Percentiles rank a stretch among this genome's conserved stretches.
phyloP scores from a whole-genome alignment of 2,888 invertebrate species.

The Rhamnusium bicolor region DNA sequence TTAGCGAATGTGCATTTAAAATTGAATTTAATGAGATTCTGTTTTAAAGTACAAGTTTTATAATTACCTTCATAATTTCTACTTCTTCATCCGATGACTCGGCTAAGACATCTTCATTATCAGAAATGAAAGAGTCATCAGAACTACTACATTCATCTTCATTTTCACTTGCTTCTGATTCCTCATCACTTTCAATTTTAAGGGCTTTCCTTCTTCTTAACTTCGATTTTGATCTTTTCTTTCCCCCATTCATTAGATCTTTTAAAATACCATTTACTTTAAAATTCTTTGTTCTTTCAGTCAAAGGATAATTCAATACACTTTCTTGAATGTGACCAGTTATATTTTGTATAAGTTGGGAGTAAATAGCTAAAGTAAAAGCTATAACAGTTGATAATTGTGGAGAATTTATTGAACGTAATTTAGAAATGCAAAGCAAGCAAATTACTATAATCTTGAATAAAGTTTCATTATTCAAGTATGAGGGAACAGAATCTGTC shows the following conservation, averaged over 20 bases:
- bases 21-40: too few relatives aligned
- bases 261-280: conserved; percentile 51
- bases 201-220: conserved; percentile 60
- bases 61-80: conserved; percentile 53
- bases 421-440: conserved; percentile 85
- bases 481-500: conserved; percentile 73
- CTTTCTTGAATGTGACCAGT: conserved; percentile 68
- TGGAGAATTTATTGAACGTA: conserved; percentile 82
- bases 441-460: conserved; percentile 89
- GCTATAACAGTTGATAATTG: conserved; percentile 88
- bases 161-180: conserved; percentile 61
- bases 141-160: conserved; percentile 57
- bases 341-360: conserved; percentile 77
- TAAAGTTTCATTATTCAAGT: conserved; percentile 79
- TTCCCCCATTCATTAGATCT: conserved; percentile 54
- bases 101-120: conserved; percentile 61
- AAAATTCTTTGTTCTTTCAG: conserved; percentile 60
- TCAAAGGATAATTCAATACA: conserved; percentile 69
- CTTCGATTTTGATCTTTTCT: conserved; percentile 60
- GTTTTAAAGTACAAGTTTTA: too few relatives aligned
- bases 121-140: conserved; percentile 62
- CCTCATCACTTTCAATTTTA: conserved; percentile 61
- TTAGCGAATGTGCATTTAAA: too few relatives aligned
- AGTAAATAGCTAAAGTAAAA: conserved; percentile 87
- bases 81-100: conserved; percentile 63